Conservation (phyloP, 2,113 vertebrate genomes). For the Catharus minimus region DNA sequence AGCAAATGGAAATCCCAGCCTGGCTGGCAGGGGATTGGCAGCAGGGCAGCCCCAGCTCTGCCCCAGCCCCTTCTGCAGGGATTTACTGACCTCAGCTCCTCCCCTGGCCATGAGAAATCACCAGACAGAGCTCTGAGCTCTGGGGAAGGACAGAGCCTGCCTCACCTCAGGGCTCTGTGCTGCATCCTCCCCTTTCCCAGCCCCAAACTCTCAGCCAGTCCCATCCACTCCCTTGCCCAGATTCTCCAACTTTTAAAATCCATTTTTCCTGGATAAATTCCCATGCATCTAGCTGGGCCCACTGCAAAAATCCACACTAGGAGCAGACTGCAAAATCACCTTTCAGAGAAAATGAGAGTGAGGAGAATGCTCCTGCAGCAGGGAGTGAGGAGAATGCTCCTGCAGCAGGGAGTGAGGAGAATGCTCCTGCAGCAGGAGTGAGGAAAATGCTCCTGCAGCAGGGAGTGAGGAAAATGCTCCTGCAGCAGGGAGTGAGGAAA, state of each 20-base stretch:
- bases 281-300: background rate
- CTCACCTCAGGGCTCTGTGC: background rate
- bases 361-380: constrained; percentile 34
- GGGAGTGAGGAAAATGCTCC: no score
- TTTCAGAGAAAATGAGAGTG: background rate
- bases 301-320: background rate
- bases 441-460: background rate
- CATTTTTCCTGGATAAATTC: background rate
- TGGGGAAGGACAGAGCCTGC: background rate
- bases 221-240: background rate
- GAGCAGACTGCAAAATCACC: constrained; percentile 1
- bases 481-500: no score
- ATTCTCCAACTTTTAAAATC: background rate
- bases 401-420: background rate
- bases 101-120: background rate
- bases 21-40: background rate
- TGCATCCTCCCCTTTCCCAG: background rate
- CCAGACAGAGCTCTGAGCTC: background rate
- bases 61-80: background rate
- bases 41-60: background rate
- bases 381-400: background rate
- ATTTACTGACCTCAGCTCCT: background rate
- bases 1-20: background rate
- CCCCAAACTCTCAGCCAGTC: background rate
- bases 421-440: background rate